Percentiles rank a stretch among this genome's conserved stretches.
These are phyloP conservation scores for Philotrypesis tridentata DNA, from an alignment of 1,140 invertebrate species.

Conservation along the genomic window DNA sequence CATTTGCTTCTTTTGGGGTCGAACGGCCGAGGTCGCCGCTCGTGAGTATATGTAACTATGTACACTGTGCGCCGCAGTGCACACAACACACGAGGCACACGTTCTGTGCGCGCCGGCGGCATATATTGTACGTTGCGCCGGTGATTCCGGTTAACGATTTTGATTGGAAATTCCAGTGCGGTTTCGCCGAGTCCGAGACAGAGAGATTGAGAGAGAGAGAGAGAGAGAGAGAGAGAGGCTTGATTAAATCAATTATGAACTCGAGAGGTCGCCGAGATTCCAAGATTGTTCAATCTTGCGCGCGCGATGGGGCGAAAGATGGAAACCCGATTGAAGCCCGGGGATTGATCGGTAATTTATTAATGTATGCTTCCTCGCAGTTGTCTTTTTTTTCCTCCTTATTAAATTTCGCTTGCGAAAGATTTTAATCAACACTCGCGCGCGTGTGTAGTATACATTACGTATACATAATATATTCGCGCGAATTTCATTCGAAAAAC, in stretches of 20 bases:
- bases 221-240: too few species aligned
- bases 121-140: background rate
- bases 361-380: background rate
- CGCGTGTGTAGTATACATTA: too few species aligned
- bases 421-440: background rate
- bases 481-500: too few species aligned
- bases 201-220: too few species aligned
- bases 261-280: background rate
- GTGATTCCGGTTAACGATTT: background rate
- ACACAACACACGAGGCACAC: too few species aligned
- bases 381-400: too few species aligned
- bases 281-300: background rate
- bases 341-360: slow-evolving; percentile 7
- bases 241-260: slow-evolving; percentile 20
- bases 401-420: background rate
- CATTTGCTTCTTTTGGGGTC: background rate
- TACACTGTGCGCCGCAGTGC: background rate
- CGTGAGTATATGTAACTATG: background rate
- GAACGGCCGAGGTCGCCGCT: background rate
- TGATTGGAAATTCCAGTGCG: background rate
- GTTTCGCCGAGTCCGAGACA: background rate
- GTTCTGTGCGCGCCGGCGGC: too few species aligned
- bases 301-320: background rate
- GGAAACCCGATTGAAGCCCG: background rate
- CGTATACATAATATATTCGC: too few species aligned